Conservation (phyloP, 1,140 invertebrate genomes). For the Neotoxoptera formosana region DNA sequence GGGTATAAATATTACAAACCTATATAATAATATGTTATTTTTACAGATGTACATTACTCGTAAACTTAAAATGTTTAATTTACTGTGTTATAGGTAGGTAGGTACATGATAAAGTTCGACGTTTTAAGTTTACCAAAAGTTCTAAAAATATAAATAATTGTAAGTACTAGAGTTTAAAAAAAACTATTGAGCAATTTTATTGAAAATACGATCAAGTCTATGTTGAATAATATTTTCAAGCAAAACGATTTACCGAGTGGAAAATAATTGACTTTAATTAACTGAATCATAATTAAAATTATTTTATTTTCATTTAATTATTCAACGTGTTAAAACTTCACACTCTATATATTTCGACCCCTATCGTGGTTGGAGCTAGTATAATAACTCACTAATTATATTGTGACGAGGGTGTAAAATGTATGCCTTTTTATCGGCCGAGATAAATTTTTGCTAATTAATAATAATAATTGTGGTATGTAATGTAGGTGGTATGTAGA, state of each 20-base stretch:
- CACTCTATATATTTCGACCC: background rate
- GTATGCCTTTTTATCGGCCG: background rate
- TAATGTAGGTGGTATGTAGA: background rate
- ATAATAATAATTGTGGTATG: background rate
- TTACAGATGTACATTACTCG: background rate
- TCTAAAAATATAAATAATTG: background rate
- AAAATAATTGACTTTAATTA: background rate
- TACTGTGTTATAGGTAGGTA: no score
- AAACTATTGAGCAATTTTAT: background rate
- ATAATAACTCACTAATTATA: constrained; percentile 4
- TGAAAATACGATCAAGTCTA: background rate
- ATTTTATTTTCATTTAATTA: background rate
- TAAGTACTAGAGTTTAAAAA: background rate
- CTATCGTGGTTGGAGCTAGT: background rate
- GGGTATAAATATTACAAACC: background rate
- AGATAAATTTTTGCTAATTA: background rate
- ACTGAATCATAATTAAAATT: background rate
- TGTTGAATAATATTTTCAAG: background rate
- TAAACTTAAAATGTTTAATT: background rate
- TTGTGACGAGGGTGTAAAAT: background rate
- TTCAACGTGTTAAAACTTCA: background rate
- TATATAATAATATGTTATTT: background rate
- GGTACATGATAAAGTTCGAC: no score
- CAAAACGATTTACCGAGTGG: background rate
- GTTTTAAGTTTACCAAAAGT: no score